Evolutionary conservation across 2,113 vertebrate species (phyloP).

Genomic region (Phylloscopus trochilus): DNA sequence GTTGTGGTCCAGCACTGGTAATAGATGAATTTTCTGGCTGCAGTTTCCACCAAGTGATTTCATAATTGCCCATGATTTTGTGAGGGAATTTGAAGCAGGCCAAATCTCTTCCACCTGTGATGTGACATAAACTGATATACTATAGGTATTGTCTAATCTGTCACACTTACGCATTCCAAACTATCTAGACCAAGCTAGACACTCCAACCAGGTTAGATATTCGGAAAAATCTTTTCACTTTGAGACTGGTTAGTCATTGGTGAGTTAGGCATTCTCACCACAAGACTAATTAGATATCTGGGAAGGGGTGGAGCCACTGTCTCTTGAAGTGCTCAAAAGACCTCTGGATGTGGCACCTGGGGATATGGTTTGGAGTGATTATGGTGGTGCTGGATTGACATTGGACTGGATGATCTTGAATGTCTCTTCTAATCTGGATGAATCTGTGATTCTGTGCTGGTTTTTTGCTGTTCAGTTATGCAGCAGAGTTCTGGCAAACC

Average conservation of each 20-base stretch:
- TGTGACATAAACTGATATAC: not conserved
- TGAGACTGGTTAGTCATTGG: not conserved
- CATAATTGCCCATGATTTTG: not conserved
- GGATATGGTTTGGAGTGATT: not conserved
- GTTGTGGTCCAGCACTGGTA: not conserved
- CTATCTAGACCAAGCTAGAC: not conserved
- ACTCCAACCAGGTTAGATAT: not conserved
- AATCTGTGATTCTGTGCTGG: not conserved
- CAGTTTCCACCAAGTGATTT: not conserved
- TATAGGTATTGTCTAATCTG: not conserved
- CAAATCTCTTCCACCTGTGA: not conserved
- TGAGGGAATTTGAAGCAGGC: not conserved
- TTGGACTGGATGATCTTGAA: not conserved
- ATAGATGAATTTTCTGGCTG: not conserved
- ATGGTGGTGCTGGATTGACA: not conserved
- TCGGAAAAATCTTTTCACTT: not conserved
- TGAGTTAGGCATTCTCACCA: not conserved
- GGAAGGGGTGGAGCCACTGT: not conserved
- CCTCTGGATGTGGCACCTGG: not conserved
- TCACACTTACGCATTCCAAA: not conserved
- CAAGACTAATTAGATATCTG: not conserved
- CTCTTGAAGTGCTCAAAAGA: not conserved
- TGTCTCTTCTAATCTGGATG: not conserved
- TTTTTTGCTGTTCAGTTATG: not conserved
- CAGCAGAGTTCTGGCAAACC: not conserved